Percentiles rank a stretch among this genome's conserved stretches.
These are phyloP conservation scores for Peribatodes rhomboidaria DNA, from an alignment of 2,888 invertebrate species.

Conservation along the genomic window DNA sequence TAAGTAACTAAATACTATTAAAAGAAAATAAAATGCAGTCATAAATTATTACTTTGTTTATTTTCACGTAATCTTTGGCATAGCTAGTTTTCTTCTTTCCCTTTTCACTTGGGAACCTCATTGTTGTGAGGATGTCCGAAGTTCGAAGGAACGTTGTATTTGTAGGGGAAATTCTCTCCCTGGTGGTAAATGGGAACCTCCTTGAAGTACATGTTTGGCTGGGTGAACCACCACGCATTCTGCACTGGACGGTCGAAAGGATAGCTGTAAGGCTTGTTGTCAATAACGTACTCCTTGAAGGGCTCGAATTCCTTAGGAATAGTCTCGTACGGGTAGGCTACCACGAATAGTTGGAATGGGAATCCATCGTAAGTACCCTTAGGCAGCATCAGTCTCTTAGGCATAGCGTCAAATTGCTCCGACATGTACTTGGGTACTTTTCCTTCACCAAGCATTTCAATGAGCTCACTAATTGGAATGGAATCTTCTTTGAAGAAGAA, in stretches of 20 bases:
- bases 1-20: too few relatives aligned
- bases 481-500: slow-evolving; percentile 88
- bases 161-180: slow-evolving; percentile 67
- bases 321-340: slow-evolving; percentile 85
- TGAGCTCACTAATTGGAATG: slow-evolving; percentile 86
- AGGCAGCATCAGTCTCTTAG: slow-evolving; percentile 90
- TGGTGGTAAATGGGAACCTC: slow-evolving; percentile 86
- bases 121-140: slow-evolving; percentile 49
- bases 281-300: slow-evolving; percentile 66
- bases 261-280: slow-evolving; percentile 85
- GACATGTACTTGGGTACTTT: slow-evolving; percentile 83
- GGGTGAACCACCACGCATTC: slow-evolving; percentile 76
- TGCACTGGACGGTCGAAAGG: slow-evolving; percentile 86
- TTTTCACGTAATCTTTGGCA: slow-evolving; percentile 29
- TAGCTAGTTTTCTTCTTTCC: slow-evolving; percentile 50
- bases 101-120: slow-evolving; percentile 57
- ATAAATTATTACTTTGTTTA: slow-evolving; percentile 14
- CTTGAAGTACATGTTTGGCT: slow-evolving; percentile 87
- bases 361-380: slow-evolving; percentile 90
- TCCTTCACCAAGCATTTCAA: slow-evolving; percentile 84
- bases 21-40: not conserved
- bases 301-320: slow-evolving; percentile 66
- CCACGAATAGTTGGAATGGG: slow-evolving; percentile 88
- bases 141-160: slow-evolving; percentile 60
- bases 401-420: slow-evolving; percentile 87